Conservation (phyloP, 2,113 vertebrate genomes). For the Caranx ignobilis region DNA sequence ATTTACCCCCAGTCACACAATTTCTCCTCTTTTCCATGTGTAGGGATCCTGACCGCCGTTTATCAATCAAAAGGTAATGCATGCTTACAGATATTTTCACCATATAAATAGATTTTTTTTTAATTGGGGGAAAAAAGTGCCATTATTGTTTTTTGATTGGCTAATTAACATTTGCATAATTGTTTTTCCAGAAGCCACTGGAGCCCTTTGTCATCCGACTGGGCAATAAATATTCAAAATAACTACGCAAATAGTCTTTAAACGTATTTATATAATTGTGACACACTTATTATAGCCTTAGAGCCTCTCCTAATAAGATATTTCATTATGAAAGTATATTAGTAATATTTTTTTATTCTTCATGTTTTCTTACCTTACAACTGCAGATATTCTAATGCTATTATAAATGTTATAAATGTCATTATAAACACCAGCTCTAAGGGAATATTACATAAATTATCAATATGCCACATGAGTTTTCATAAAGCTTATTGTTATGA, state of each 20-base stretch:
- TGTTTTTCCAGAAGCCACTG: conserved; percentile 68
- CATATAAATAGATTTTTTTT: conserved; percentile 23
- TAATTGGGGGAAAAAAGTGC: conserved; percentile 45
- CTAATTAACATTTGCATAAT: conserved; percentile 83
- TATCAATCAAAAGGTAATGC: conserved; percentile 49
- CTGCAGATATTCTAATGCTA: not conserved
- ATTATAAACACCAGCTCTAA: not conserved
- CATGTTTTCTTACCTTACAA: not conserved
- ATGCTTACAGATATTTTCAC: conserved; percentile 51
- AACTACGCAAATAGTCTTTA: not conserved
- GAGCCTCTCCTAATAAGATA: not conserved
- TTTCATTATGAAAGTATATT: not conserved
- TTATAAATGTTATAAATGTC: conserved; percentile 6
- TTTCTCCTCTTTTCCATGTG: conserved; percentile 51
- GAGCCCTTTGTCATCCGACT: conserved; percentile 75
- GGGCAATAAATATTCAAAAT: conserved; percentile 46
- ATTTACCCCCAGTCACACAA: conserved; percentile 54
- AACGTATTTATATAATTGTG: conserved; percentile 27
- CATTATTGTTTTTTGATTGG: conserved; percentile 79
- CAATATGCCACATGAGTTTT: not conserved
- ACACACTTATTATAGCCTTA: not conserved
- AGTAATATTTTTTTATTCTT: not conserved
- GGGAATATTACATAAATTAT: not conserved
- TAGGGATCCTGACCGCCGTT: conserved; percentile 48
- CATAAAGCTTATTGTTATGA: not conserved